Conservation (phyloP, 1,140 invertebrate genomes). For the Megalopta genalis region DNA sequence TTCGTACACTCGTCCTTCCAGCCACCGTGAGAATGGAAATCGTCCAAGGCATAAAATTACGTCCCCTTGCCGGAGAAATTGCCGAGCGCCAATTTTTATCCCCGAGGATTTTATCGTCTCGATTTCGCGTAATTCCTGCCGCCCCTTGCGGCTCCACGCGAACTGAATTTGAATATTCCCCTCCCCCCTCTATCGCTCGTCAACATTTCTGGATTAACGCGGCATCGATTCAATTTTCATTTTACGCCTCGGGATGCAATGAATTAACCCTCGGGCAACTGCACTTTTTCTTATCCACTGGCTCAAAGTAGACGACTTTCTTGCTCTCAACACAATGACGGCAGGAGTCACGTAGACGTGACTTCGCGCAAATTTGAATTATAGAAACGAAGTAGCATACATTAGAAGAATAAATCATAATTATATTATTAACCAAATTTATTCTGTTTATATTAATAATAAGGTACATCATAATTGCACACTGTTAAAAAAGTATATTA, state of each 20-base stretch:
- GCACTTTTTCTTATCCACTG: background rate
- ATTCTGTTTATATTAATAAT: no score
- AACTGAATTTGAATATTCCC: no score
- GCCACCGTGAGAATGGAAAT: slow-evolving; percentile 59
- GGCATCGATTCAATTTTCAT: background rate
- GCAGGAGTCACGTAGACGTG: no score
- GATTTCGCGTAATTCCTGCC: slow-evolving; percentile 6
- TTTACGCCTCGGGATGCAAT: background rate
- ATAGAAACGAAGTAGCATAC: no score
- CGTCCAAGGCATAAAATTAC: slow-evolving; percentile 18
- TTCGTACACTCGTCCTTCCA: slow-evolving; percentile 12
- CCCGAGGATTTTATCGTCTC: slow-evolving; percentile 9
- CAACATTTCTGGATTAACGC: no score
- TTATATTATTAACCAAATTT: no score
- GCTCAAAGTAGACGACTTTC: background rate
- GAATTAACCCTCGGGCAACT: background rate
- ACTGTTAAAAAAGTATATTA: no score
- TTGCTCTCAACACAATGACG: no score
- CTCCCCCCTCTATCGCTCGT: no score
- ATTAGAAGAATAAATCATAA: no score
- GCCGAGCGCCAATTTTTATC: slow-evolving; percentile 11
- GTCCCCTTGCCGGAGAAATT: slow-evolving; percentile 1
- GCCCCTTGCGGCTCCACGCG: background rate
- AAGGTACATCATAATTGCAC: no score
- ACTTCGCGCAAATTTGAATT: no score